Evolutionary conservation across 1,140 invertebrate species (phyloP).

Genomic region (Wiebesia pumilae): DNA sequence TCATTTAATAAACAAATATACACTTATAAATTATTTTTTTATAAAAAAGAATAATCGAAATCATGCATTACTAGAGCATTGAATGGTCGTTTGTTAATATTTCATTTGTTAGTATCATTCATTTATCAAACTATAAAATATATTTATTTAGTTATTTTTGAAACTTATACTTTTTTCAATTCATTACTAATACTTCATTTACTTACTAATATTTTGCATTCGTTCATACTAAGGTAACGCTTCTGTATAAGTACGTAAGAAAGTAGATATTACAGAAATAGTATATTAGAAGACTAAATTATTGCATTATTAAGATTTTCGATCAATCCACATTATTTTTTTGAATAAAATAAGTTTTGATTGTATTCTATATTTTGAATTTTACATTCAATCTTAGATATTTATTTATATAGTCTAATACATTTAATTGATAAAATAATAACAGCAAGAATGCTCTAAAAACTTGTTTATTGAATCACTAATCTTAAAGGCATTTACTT

Average conservation of each 20-base stretch:
- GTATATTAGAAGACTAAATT: not conserved
- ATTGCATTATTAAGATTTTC: not conserved
- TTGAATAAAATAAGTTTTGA: not conserved
- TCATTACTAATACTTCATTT: not conserved
- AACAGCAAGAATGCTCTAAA: not conserved
- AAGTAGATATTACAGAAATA: not conserved
- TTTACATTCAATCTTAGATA: not conserved
- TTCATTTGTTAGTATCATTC: not conserved
- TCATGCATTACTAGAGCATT: not conserved
- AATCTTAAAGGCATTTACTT: not conserved
- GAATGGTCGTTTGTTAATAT: not conserved
- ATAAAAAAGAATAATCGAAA: not conserved
- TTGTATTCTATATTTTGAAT: not conserved
- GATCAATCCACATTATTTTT: not conserved
- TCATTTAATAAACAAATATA: not conserved
- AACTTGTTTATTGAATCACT: conserved; percentile 8
- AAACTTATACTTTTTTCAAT: not conserved
- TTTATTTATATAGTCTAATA: not conserved
- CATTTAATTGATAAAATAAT: not conserved
- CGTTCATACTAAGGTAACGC: not conserved
- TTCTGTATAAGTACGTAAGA: not conserved
- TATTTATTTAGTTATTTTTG: not conserved
- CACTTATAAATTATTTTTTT: not conserved
- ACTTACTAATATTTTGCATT: not conserved
- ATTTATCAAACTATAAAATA: not conserved